Evolutionary conservation across 1,140 invertebrate species (phyloP).

Genomic region (Dryas iulia): DNA sequence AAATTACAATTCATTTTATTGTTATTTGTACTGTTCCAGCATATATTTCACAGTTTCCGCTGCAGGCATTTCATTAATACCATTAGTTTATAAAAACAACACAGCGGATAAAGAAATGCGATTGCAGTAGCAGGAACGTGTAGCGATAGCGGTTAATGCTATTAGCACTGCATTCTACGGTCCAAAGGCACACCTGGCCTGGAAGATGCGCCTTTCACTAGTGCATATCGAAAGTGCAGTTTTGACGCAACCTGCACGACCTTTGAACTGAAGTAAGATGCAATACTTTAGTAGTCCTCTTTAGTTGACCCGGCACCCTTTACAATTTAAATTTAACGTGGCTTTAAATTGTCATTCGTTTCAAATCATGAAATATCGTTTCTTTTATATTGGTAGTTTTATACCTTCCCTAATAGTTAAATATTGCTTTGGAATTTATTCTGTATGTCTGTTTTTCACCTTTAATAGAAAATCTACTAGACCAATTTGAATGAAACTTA

Average conservation of each 20-base stretch:
- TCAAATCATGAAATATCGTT: too few species aligned
- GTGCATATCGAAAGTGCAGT: slow-evolving; percentile 66
- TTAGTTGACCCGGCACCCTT: background rate
- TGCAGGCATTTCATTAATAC: slow-evolving; percentile 37
- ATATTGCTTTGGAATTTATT: too few species aligned
- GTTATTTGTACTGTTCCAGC: slow-evolving; percentile 17
- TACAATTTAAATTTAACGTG: background rate
- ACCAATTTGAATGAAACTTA: too few species aligned
- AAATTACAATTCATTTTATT: background rate
- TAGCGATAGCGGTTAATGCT: slow-evolving; percentile 46
- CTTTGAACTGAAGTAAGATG: slow-evolving; percentile 43
- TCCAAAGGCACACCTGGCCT: slow-evolving; percentile 51
- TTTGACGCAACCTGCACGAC: slow-evolving; percentile 58
- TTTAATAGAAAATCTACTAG: too few species aligned
- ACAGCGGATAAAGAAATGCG: slow-evolving; percentile 32
- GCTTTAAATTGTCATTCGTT: background rate
- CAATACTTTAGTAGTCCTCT: slow-evolving; percentile 24
- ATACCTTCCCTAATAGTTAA: too few species aligned
- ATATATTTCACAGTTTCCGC: slow-evolving; percentile 35
- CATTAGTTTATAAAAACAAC: slow-evolving; percentile 15
- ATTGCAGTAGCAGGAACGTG: slow-evolving; percentile 40
- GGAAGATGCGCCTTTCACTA: slow-evolving; percentile 70
- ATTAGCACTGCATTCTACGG: slow-evolving; percentile 35
- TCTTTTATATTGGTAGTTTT: too few species aligned
- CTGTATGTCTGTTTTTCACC: too few species aligned